A percentile compares a stretch with the other conserved stretches of the same genome.
Evolutionary conservation across 2,888 invertebrate species (phyloP).

Genomic region (Parnassius orleans): DNA sequence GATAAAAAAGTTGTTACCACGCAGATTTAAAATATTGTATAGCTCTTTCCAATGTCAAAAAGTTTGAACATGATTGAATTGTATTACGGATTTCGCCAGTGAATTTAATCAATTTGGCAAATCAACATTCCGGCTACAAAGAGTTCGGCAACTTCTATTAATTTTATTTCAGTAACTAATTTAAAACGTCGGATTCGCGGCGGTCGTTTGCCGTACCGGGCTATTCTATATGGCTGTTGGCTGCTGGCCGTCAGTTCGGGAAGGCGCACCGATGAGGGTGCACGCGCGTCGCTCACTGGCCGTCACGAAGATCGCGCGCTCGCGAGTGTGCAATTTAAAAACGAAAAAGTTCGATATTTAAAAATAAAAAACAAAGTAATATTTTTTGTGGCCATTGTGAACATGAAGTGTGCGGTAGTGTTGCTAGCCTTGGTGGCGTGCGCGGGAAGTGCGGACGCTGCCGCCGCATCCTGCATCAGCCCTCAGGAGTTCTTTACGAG

Average conservation of each 20-base stretch:
- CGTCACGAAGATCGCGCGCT: constrained; percentile 51
- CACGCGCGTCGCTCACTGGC: constrained; percentile 57
- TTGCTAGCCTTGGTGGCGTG: constrained; percentile 55
- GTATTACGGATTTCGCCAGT: background rate
- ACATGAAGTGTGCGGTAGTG: constrained; percentile 71
- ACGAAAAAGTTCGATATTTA: constrained; percentile 47
- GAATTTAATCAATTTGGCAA: constrained; percentile 24
- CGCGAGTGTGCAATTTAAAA: constrained; percentile 58
- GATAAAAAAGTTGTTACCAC: background rate
- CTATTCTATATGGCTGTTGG: constrained; percentile 20
- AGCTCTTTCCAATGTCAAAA: constrained; percentile 34
- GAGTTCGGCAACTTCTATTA: constrained; percentile 47
- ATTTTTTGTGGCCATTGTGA: constrained; percentile 53
- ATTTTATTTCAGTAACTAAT: constrained; percentile 66
- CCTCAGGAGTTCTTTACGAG: constrained; percentile 66
- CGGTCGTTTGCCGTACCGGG: constrained; percentile 38
- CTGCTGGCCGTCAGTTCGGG: constrained; percentile 54
- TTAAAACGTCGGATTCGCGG: constrained; percentile 54
- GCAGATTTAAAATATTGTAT: constrained; percentile 21
- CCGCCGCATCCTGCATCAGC: constrained; percentile 56
- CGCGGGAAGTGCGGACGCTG: constrained; percentile 48
- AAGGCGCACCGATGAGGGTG: constrained; percentile 69
- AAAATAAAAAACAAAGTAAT: constrained; percentile 40
- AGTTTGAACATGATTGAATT: constrained; percentile 3
- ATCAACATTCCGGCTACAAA: constrained; percentile 35